A percentile compares a stretch with the other conserved stretches of the same genome.
phyloP scores from a whole-genome alignment of 1,140 invertebrate species.

The Hormaphis cornu region DNA sequence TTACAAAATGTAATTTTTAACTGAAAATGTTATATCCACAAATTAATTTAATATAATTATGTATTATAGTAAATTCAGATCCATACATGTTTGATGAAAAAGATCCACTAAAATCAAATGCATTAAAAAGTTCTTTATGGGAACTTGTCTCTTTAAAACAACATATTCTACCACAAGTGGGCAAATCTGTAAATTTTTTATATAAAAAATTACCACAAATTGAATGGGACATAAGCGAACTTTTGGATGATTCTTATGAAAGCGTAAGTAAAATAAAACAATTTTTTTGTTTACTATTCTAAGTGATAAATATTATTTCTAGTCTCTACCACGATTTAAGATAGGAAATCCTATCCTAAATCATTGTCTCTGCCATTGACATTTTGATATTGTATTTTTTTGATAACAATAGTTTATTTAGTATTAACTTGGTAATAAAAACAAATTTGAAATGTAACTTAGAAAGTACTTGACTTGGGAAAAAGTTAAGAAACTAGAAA shows the following conservation, averaged over 20 bases:
- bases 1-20: conserved; percentile 12
- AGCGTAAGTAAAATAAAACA: conserved; percentile 43
- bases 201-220: conserved; percentile 53
- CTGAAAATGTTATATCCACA: not conserved
- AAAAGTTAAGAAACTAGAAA: too few species aligned
- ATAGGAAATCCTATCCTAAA: too few species aligned
- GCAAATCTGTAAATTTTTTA: conserved; percentile 59
- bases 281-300: conserved; percentile 4
- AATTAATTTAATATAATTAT: not conserved
- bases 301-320: too few species aligned
- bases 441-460: too few species aligned
- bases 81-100: conserved; percentile 72
- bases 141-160: conserved; percentile 68
- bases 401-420: too few species aligned
- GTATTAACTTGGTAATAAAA: too few species aligned
- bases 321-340: too few species aligned
- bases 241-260: conserved; percentile 51
- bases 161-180: conserved; percentile 63
- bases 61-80: conserved; percentile 51
- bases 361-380: too few species aligned
- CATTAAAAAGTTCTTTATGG: conserved; percentile 82
- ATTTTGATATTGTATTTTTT: too few species aligned
- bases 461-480: too few species aligned
- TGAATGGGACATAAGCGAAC: conserved; percentile 56
- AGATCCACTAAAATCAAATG: conserved; percentile 66